Percentiles rank a stretch among this genome's conserved stretches.
Conservation (phyloP, 2,888 invertebrate genomes). For the Cantharis rufa region DNA sequence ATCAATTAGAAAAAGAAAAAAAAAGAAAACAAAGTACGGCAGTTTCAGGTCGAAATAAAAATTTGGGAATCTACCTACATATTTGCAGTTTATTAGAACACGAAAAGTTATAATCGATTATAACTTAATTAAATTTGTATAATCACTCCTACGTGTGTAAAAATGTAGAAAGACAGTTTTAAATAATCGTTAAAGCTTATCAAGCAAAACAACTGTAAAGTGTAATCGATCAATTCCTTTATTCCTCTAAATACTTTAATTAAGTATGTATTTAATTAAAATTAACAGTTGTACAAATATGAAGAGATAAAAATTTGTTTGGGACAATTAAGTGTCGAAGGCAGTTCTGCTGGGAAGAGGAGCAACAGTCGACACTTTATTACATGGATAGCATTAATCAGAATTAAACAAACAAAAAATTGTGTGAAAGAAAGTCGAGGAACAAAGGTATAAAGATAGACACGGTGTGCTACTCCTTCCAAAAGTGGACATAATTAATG, state of each 20-base stretch:
- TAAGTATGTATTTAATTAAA: neutral
- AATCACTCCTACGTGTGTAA: neutral
- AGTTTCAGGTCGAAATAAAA: neutral
- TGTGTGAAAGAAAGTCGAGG: neutral
- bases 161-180: neutral
- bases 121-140: neutral
- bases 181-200: neutral
- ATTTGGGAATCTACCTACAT: neutral
- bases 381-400: neutral
- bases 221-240: neutral
- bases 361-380: neutral
- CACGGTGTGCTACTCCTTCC: neutral
- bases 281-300: neutral
- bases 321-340: too few relatives aligned
- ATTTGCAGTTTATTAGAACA: neutral
- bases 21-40: neutral
- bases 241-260: neutral
- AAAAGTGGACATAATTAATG: neutral
- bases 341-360: neutral
- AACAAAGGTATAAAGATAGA: neutral
- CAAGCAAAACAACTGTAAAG: neutral
- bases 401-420: neutral
- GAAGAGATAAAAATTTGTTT: neutral
- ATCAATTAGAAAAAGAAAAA: neutral
- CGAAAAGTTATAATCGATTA: neutral